Percentiles rank a stretch among this genome's conserved stretches.
These are phyloP conservation scores for Agelastica alni DNA, from an alignment of 2,888 invertebrate species.

Conservation along the genomic window DNA sequence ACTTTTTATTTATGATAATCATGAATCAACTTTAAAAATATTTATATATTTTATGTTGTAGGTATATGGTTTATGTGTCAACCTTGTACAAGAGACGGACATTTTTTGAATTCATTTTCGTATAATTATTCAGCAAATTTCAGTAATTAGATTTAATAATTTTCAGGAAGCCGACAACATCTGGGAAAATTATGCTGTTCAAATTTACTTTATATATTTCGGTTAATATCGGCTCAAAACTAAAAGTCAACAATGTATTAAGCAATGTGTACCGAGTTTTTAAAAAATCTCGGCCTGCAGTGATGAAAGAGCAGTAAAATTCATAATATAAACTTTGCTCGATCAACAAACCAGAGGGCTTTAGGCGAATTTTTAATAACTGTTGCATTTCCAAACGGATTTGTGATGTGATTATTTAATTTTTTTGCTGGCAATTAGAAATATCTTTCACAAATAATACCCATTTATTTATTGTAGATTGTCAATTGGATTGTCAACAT, in stretches of 20 bases:
- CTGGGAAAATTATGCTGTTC: conserved; percentile 40
- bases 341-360: conserved; percentile 51
- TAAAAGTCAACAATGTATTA: conserved; percentile 51
- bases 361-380: conserved; percentile 49
- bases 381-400: conserved; percentile 44
- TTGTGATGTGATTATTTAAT: conserved; percentile 45
- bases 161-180: conserved; percentile 29
- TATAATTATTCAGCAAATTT: conserved; percentile 7
- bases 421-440: conserved; percentile 38
- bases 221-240: conserved; percentile 50
- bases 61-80: too few species aligned
- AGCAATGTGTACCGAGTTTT: conserved; percentile 52
- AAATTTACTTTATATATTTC: conserved; percentile 46
- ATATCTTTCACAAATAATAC: conserved; percentile 35
- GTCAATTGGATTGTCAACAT: too few species aligned
- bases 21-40: too few species aligned
- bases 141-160: conserved; percentile 28
- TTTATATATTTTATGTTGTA: too few species aligned
- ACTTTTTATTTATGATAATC: too few species aligned
- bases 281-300: conserved; percentile 53
- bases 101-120: not conserved
- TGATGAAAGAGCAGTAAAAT: conserved; percentile 54
- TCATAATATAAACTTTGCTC: conserved; percentile 55
- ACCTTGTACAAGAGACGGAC: not conserved
- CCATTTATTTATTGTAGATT: conserved; percentile 10